A percentile compares a stretch with the other conserved stretches of the same genome.
These are phyloP conservation scores for Pygoscelis adeliae DNA, from an alignment of 2,113 vertebrate species.

Conservation along the genomic window DNA sequence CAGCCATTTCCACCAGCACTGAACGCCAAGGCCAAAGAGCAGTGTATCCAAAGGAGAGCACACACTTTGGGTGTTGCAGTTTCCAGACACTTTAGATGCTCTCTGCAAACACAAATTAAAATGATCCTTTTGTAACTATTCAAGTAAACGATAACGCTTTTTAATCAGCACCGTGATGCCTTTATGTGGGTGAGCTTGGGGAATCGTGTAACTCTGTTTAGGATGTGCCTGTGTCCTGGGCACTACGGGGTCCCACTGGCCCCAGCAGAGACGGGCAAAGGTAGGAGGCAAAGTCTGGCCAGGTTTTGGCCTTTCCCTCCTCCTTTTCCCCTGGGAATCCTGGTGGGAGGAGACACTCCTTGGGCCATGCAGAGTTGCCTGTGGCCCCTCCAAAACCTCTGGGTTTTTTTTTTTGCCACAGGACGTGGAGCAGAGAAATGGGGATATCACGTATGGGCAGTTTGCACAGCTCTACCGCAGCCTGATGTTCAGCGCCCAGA, in stretches of 20 bases:
- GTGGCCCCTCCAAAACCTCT: background rate
- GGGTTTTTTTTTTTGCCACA: background rate
- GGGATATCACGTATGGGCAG: conserved; percentile 93
- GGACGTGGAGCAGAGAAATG: conserved; percentile 94
- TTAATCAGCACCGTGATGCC: background rate
- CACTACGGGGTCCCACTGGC: fast-evolving
- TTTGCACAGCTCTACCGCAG: conserved; percentile 94
- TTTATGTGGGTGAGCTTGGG: background rate
- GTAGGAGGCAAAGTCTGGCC: background rate
- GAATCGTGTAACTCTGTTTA: fast-evolving
- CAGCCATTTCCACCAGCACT: background rate
- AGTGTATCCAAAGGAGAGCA: background rate
- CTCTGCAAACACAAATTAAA: background rate
- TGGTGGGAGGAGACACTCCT: background rate
- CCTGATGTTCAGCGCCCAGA: conserved; percentile 97
- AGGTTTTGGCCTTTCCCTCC: background rate
- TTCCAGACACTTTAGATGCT: background rate
- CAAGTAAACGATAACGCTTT: fast-evolving
- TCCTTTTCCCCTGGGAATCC: background rate
- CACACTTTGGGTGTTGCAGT: fast-evolving
- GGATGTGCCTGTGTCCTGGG: background rate
- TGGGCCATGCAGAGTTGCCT: background rate
- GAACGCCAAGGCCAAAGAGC: background rate
- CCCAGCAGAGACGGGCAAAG: background rate
- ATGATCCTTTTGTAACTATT: background rate